Evolutionary conservation across 2,888 invertebrate species (phyloP), one percentile per base, ranked within the genome.

Genomic region (Cinara cedri): DNA sequence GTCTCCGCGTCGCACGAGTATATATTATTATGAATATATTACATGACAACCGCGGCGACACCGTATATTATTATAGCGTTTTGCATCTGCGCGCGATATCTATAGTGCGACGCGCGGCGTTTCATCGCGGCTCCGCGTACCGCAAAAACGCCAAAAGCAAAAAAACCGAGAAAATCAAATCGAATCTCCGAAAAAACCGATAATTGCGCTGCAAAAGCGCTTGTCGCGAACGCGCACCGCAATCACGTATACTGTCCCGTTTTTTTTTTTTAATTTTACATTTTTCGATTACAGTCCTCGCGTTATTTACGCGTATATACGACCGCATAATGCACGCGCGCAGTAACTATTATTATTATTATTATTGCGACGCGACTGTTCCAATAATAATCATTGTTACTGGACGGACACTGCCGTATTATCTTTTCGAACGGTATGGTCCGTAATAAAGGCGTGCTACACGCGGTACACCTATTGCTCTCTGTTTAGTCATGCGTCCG

Each of bases 81-180:
- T n/a, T n/a, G n/a, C n/a, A n/a, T n/a, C n/a, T n/a, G n/a, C n/a
- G n/a, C n/a, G n/a, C n/a, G n/a, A n/a, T n/a, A n/a, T n/a, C n/a
- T n/a, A n/a, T 44, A 44, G 4, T 44, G 11, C 46, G 10, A 13
- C 46, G 10, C 10, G 3, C 1, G 6, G 46, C 46, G 46, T 24
- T 24, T 11, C 13, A 49, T 34, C 0, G 3, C 14, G 3, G 34
- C 6, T 34, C n/a, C 34, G 34, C 34, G 26, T 49, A 63, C 72
- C 72, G 63, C 72, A 74, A 74, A n/a, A 51, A 74, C 13, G 0
- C 4, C 21, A 14, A 46, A 44, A 71, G 54, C 34, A 70, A 55
- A 71, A 71, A 44, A 55, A 34, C n/a, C n/a, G 6, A 34, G 6
- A 34, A 34, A 34, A 34, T 34, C 34, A 34, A 57, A 42, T 72